Base-by-base conservation (phyloP, 2,113 vertebrate genomes). In the Acrocephalus arundinaceus region DNA sequence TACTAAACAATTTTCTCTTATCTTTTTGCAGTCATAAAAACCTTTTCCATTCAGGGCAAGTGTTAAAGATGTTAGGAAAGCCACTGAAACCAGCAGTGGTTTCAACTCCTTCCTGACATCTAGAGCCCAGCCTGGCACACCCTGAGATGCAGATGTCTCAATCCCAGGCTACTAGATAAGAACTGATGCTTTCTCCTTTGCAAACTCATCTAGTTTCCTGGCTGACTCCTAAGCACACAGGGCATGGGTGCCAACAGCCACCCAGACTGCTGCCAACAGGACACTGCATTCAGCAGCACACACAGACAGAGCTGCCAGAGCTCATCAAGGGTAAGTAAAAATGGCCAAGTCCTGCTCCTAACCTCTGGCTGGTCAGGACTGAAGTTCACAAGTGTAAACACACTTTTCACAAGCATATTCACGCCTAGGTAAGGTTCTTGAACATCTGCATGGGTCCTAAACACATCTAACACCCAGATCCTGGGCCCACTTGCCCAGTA, bases 271-370 rank as follows among this genome's bases (percentile, higher is more conserved):
- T 58, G 30, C 35, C 6, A 8, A 9, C 54, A 52, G 13, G 11
- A 3, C 13, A 4, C 48, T 30, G 28, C 18, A 3, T 19, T 41
- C 45, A 72, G 18, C 35, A 66, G 21, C 52, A 75, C 4, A 3
- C 30, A n/a, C 0, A 1, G 13, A 7, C 5, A 8, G 6, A 6
- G 22, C 13, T 58, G 9, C 11, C 8, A 75, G n/a, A 48, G 14
- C 7, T 85, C 25, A 15, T 10, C 57, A 45, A 78, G 24, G 1
- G 1, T 13, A 8, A 41, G 5, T 16, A 57, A 27, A 71, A 55
- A 57, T 12, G 8, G 13, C 3, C 33, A 70, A 28, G 35, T 39
- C 25, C 49, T 25, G 23, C 22, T 65, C 30, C 49, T 37, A 8
- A n/a, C 16, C 25, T 58, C 28, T 46, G n/a, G 6, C 6, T 72